phyloP scores from a whole-genome alignment of 2,888 invertebrate genomes.

The Trachelus troglodyta region DNA sequence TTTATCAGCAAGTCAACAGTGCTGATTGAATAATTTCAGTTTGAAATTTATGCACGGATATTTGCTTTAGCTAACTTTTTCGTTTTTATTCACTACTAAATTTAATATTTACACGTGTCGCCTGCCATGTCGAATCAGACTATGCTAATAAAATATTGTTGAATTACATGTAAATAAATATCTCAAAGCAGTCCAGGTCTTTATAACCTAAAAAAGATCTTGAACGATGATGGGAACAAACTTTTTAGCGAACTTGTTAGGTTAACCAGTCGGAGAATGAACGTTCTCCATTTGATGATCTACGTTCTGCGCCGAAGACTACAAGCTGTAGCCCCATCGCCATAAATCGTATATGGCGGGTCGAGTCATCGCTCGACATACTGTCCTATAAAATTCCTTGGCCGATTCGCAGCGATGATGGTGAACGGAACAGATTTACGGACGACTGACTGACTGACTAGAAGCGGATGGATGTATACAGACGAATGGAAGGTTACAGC shows the following conservation, averaged over 20 bases:
- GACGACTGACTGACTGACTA: neutral
- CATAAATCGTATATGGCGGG: slow-evolving; percentile 39
- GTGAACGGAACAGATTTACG: neutral
- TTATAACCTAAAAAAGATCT: neutral
- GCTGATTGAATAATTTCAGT: neutral
- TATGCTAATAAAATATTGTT: neutral
- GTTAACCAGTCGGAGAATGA: neutral
- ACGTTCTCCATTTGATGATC: neutral
- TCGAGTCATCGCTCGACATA: slow-evolving; percentile 37
- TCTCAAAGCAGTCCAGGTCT: neutral
- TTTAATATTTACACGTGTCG: neutral
- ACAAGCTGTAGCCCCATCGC: slow-evolving; percentile 25
- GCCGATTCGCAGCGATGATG: neutral
- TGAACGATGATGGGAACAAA: slow-evolving; percentile 25
- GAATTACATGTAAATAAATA: neutral
- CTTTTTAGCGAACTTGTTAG: slow-evolving; percentile 7
- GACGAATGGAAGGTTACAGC: neutral
- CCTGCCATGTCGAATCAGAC: neutral
- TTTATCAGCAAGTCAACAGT: neutral
- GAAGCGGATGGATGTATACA: neutral
- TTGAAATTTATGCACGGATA: neutral
- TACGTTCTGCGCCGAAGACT: slow-evolving; percentile 3
- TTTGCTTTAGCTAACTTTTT: neutral
- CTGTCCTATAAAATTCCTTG: slow-evolving; percentile 34
- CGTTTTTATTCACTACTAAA: neutral